Conservation (phyloP, 2,113 vertebrate species). For the Catharus fuscescens region DNA sequence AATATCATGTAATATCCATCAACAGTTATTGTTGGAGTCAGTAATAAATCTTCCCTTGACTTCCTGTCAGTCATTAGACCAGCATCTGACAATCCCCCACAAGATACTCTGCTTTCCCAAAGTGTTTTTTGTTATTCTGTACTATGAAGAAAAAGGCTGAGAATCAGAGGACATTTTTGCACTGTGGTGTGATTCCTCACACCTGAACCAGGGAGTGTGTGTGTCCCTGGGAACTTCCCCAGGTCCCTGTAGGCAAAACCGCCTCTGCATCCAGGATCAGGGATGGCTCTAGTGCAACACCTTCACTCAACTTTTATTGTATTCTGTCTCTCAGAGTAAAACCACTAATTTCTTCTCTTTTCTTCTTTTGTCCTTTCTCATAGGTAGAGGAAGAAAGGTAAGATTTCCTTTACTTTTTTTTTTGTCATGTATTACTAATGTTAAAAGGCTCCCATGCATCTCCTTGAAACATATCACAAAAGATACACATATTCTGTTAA, state of each 20-base stretch:
- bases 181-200: neutral
- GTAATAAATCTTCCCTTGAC: neutral
- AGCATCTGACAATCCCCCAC: neutral
- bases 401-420: constrained; percentile 7
- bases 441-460: neutral
- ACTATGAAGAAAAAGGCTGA: neutral
- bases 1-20: neutral
- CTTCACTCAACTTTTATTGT: neutral
- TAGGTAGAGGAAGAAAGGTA: constrained; percentile 84
- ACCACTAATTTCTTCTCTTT: constrained; percentile 26
- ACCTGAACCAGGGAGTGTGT: neutral
- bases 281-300: neutral
- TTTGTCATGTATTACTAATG: neutral
- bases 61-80: neutral
- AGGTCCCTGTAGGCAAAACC: too few relatives aligned
- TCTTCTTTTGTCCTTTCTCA: constrained; percentile 21
- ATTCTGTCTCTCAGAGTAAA: neutral
- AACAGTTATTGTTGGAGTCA: neutral
- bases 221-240: neutral
- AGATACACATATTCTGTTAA: neutral
- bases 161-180: neutral
- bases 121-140: neutral
- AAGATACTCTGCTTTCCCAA: neutral
- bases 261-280: neutral
- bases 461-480: neutral